phyloP scores from a whole-genome alignment of 2,888 invertebrate genomes.

The Dioctria linearis region DNA sequence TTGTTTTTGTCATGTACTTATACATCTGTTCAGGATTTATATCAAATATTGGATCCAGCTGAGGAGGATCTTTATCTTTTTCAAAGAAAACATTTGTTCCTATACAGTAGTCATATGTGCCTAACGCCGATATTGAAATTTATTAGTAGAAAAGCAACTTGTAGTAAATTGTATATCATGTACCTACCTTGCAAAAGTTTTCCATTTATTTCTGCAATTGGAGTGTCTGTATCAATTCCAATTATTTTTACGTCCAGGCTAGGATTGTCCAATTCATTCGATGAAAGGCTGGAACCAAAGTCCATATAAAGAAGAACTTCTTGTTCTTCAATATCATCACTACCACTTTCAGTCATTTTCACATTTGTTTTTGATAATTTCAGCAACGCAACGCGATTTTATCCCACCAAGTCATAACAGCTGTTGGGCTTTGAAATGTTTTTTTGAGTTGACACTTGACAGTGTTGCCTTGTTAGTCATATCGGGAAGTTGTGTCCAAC shows the following conservation, averaged over 20 bases:
- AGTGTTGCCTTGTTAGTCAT: no score
- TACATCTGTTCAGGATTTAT: conserved; percentile 74
- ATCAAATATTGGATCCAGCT: conserved; percentile 74
- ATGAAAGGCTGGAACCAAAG: conserved; percentile 66
- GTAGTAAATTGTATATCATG: no score
- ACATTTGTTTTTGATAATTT: neutral
- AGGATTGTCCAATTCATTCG: conserved; percentile 64
- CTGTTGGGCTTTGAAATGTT: no score
- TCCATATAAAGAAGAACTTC: conserved; percentile 68
- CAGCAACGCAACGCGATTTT: neutral
- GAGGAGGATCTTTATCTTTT: conserved; percentile 72
- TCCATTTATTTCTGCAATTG: conserved; percentile 79
- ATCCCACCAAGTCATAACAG: no score
- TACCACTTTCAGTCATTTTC: neutral
- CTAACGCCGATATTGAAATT: conserved; percentile 63
- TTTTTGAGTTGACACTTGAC: no score
- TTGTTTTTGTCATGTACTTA: conserved; percentile 77
- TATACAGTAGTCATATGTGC: conserved; percentile 78
- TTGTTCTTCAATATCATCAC: conserved; percentile 66
- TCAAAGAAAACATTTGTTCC: conserved; percentile 85
- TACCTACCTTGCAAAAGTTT: conserved; percentile 76
- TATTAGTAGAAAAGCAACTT: no score
- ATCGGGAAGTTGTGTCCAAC: no score
- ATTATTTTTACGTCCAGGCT: conserved; percentile 71
- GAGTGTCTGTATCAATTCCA: conserved; percentile 76